Conservation (phyloP, 2,888 invertebrate species). For the Calameuta pallipes region DNA sequence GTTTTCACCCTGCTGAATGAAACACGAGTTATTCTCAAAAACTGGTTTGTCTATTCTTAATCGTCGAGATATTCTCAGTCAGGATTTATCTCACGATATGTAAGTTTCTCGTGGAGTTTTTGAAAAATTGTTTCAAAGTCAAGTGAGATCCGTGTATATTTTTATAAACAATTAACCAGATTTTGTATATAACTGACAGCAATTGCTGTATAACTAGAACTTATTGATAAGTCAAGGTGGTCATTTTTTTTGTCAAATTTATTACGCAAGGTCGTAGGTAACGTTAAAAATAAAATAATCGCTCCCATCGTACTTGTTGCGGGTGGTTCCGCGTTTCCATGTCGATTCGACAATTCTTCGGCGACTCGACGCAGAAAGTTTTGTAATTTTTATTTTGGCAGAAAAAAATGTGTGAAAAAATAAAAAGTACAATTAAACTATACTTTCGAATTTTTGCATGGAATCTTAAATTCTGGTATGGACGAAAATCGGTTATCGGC, state of each 20-base stretch:
- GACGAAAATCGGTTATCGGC: conserved; percentile 14
- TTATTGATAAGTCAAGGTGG: background rate
- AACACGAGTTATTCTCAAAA: too few species aligned
- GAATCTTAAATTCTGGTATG: background rate
- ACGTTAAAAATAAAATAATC: background rate
- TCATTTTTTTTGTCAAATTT: background rate
- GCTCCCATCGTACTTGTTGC: background rate
- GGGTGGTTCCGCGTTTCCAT: background rate
- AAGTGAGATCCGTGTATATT: too few species aligned
- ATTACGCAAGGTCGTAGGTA: background rate
- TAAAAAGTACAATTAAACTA: background rate
- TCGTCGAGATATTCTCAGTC: too few species aligned
- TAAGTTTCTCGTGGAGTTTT: too few species aligned
- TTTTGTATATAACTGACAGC: too few species aligned
- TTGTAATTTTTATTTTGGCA: background rate
- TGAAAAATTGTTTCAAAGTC: too few species aligned
- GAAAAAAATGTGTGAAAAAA: background rate
- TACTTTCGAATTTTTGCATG: background rate
- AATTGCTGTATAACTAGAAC: background rate
- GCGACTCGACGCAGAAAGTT: background rate
- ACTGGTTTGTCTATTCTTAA: too few species aligned
- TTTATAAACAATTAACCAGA: too few species aligned
- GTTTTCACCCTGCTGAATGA: too few species aligned
- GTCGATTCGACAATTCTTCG: background rate
- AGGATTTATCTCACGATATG: too few species aligned